Evolutionary conservation across 1,140 invertebrate species (phyloP).

Genomic region (Agrypnia vestita): DNA sequence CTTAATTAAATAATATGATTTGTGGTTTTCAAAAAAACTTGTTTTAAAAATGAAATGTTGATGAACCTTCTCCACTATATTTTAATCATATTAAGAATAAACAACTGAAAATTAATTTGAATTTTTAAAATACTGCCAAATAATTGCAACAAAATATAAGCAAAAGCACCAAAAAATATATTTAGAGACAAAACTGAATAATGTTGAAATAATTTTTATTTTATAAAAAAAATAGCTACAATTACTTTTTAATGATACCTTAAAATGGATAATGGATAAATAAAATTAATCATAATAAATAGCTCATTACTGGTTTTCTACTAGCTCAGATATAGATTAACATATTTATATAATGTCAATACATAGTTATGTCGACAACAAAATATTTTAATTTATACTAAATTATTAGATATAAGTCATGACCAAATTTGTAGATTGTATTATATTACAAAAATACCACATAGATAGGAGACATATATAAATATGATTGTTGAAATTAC

Average conservation of each 20-base stretch:
- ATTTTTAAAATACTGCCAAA: conserved; percentile 1
- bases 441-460: conserved; percentile 39
- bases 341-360: conserved; percentile 8
- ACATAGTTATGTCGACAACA: background rate
- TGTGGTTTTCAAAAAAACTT: too few species aligned
- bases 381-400: conserved; percentile 27
- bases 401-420: conserved; percentile 58
- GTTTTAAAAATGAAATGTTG: too few species aligned
- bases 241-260: too few species aligned
- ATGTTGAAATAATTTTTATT: background rate
- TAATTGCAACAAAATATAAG: background rate
- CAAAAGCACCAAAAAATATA: conserved; percentile 11
- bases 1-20: too few species aligned
- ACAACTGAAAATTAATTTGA: too few species aligned
- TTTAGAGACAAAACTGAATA: background rate
- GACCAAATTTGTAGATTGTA: conserved; percentile 59
- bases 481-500: conserved; percentile 58
- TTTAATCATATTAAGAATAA: too few species aligned
- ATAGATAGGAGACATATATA: conserved; percentile 53
- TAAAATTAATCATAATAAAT: conserved; percentile 8
- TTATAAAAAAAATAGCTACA: conserved; percentile 21
- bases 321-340: background rate
- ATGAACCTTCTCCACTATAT: too few species aligned
- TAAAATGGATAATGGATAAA: too few species aligned
- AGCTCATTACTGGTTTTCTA: background rate